These are phyloP conservation scores for Myiagra hebetior DNA, from an alignment of 2,113 vertebrate species.

Conservation along the genomic window DNA sequence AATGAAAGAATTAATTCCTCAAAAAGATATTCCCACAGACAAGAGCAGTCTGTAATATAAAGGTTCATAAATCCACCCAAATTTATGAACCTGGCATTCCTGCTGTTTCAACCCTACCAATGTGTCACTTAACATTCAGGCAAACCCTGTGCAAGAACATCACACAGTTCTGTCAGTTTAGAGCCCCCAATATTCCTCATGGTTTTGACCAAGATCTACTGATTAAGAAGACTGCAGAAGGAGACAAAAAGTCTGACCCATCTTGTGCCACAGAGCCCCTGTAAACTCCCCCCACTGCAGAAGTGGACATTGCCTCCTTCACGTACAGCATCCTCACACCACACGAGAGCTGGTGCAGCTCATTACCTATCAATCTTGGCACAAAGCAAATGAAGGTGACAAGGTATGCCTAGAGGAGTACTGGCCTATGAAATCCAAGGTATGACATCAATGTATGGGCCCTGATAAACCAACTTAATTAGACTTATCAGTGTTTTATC, in stretches of 20 bases:
- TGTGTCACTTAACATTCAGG: not conserved
- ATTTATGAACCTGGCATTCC: not conserved
- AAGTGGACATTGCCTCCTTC: not conserved
- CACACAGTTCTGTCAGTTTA: not conserved
- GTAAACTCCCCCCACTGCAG: not conserved
- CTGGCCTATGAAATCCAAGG: not conserved
- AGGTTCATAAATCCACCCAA: not conserved
- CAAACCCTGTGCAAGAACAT: not conserved
- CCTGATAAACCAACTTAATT: not conserved
- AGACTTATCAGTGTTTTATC: not conserved
- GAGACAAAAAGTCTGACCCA: not conserved
- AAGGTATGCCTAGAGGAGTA: not conserved
- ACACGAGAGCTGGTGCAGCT: not conserved
- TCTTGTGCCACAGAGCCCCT: not conserved
- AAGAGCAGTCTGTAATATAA: not conserved
- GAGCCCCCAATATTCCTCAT: not conserved
- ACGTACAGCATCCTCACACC: accelerated
- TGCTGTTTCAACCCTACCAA: not conserved
- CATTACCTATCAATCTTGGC: not conserved
- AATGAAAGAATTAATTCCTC: not conserved
- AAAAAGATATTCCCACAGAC: not conserved
- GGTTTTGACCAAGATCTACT: not conserved
- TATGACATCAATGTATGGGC: not conserved
- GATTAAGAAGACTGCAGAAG: not conserved
- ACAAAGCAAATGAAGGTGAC: not conserved